Evolutionary conservation across 1,140 invertebrate species (phyloP).

Genomic region (Lepidurus arcticus): DNA sequence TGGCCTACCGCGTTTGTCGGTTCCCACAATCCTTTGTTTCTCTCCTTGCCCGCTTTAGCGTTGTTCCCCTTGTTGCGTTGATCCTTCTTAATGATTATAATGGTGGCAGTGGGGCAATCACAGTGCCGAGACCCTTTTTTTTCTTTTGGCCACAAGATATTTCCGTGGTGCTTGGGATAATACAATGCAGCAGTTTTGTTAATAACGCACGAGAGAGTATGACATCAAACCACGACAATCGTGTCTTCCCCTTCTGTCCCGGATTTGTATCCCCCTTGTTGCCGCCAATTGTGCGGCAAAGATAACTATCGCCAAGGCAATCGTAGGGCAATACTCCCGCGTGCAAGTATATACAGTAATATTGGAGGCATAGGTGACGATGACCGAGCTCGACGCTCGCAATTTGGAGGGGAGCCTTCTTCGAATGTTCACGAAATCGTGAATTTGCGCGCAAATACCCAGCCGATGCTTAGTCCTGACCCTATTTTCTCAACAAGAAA

Average conservation of each 20-base stretch:
- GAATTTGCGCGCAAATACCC: background rate
- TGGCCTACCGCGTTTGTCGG: background rate
- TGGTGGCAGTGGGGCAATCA: slow-evolving; percentile 14
- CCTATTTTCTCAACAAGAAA: no score
- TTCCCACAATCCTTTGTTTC: background rate
- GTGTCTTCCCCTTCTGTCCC: slow-evolving; percentile 7
- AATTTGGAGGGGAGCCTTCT: background rate
- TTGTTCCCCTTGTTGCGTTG: no score
- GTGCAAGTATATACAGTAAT: background rate
- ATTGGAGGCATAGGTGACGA: background rate
- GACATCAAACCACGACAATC: slow-evolving; percentile 21
- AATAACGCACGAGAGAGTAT: background rate
- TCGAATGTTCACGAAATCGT: background rate
- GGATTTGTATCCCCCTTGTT: background rate
- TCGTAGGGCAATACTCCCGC: slow-evolving; percentile 2
- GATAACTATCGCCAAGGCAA: background rate
- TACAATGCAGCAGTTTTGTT: background rate
- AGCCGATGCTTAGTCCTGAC: no score
- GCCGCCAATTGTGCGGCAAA: slow-evolving; percentile 1
- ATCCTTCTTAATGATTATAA: slow-evolving; percentile 14
- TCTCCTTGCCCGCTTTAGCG: background rate
- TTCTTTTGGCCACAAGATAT: background rate
- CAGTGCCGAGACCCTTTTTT: background rate
- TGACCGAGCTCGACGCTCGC: background rate
- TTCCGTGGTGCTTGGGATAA: background rate